phyloP scores from a whole-genome alignment of 1,140 invertebrate species.

The Solenopsis invicta region DNA sequence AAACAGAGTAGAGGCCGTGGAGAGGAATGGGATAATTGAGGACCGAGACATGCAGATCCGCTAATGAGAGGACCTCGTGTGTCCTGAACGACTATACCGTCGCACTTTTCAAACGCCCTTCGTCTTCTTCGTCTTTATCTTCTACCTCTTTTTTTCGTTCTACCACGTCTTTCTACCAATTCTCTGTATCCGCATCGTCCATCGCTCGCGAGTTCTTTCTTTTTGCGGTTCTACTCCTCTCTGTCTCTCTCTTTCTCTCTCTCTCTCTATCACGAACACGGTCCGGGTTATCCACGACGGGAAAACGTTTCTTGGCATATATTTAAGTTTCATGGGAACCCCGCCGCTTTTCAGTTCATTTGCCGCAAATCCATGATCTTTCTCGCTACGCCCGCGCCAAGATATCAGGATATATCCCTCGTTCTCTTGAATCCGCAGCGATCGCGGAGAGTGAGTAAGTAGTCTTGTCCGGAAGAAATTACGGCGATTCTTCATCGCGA shows the following conservation, averaged over 20 bases:
- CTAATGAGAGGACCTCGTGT: slow-evolving; percentile 84
- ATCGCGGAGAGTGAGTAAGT: slow-evolving; percentile 58
- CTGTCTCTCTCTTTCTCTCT: too few species aligned
- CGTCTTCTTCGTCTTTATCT: slow-evolving; percentile 70
- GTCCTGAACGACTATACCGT: slow-evolving; percentile 63
- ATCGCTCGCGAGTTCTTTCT: slow-evolving; percentile 12
- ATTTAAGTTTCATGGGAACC: slow-evolving; percentile 83
- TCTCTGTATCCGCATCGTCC: slow-evolving; percentile 26
- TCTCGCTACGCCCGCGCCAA: slow-evolving; percentile 39
- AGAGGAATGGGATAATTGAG: slow-evolving; percentile 83
- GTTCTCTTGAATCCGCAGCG: slow-evolving; percentile 44
- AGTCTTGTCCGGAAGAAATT: slow-evolving; percentile 60
- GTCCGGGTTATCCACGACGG: slow-evolving; percentile 66
- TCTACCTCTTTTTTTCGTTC: slow-evolving; percentile 67
- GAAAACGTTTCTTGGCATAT: slow-evolving; percentile 77
- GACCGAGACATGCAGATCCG: slow-evolving; percentile 85
- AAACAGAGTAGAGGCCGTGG: slow-evolving; percentile 82
- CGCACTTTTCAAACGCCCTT: slow-evolving; percentile 51
- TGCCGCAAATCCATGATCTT: slow-evolving; percentile 68
- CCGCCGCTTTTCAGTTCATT: slow-evolving; percentile 71
- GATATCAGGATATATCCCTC: neutral
- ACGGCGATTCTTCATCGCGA: slow-evolving; percentile 65
- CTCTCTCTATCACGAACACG: slow-evolving; percentile 36
- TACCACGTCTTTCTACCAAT: slow-evolving; percentile 53
- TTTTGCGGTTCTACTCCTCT: slow-evolving; percentile 36